Conservation (phyloP, 2,113 vertebrate species). For the Arothron firmamentum region DNA sequence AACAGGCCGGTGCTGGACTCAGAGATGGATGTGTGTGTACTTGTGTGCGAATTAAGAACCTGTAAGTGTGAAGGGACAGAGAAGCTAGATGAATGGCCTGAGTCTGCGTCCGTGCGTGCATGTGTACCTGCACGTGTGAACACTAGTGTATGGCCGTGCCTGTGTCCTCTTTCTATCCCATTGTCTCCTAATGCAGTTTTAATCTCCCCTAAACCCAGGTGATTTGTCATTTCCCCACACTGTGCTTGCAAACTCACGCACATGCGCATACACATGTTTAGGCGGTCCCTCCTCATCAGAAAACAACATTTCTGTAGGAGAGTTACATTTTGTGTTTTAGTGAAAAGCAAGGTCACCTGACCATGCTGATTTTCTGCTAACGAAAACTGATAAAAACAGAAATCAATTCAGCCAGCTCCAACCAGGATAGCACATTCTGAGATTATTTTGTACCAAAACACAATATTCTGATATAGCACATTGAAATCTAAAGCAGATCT, state of each 20-base stretch:
- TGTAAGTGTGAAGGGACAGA: constrained; percentile 18
- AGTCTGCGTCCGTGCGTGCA: constrained; percentile 7
- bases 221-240: constrained; percentile 35
- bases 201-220: constrained; percentile 58
- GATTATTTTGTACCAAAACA: too few relatives aligned
- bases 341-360: not conserved
- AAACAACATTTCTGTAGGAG: not conserved
- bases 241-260: constrained; percentile 3
- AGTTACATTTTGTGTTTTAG: not conserved
- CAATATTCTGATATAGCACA: too few relatives aligned
- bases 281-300: not conserved
- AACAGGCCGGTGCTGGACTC: constrained; percentile 31
- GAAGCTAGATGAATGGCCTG: constrained; percentile 8
- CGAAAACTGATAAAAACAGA: too few relatives aligned
- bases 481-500: too few relatives aligned
- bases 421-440: too few relatives aligned
- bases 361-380: not conserved
- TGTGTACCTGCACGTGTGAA: constrained; percentile 3
- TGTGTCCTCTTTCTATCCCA: constrained; percentile 30
- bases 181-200: constrained; percentile 52
- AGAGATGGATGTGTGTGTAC: not conserved
- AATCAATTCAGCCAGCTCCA: too few relatives aligned
- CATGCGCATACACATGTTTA: constrained; percentile 6
- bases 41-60: constrained; percentile 11
- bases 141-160: not conserved